phyloP scores from a whole-genome alignment of 1,140 invertebrate genomes.

The Cherax quadricarinatus region DNA sequence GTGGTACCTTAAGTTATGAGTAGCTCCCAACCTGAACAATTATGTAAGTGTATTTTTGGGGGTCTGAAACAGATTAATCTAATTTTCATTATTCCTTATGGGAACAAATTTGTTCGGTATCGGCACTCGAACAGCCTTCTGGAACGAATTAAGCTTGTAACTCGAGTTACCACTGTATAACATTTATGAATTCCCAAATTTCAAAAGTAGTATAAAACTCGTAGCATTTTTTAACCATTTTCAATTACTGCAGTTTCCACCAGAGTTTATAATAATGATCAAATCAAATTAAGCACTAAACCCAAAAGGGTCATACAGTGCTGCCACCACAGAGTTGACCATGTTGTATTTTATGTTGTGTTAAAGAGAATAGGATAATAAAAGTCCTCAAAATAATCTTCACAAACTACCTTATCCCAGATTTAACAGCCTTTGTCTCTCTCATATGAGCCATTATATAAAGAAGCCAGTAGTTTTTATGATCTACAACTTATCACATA shows the following conservation, averaged over 20 bases:
- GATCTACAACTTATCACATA: neutral
- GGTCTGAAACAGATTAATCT: too few relatives aligned
- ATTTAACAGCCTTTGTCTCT: neutral
- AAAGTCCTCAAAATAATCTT: neutral
- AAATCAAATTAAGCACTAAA: too few relatives aligned
- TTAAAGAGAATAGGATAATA: neutral
- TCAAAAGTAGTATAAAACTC: slow-evolving; percentile 22
- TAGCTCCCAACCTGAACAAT: too few relatives aligned
- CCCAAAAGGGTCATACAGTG: too few relatives aligned
- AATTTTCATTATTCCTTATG: too few relatives aligned
- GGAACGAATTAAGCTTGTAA: too few relatives aligned
- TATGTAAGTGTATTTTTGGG: too few relatives aligned
- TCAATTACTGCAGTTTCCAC: neutral
- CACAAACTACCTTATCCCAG: neutral
- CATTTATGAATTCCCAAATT: neutral
- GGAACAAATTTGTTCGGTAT: too few relatives aligned
- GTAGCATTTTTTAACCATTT: neutral
- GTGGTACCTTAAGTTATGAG: neutral
- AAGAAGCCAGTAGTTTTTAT: neutral
- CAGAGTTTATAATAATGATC: neutral
- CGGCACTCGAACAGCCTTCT: too few relatives aligned
- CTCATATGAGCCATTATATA: neutral
- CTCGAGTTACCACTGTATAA: too few relatives aligned
- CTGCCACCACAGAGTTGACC: neutral
- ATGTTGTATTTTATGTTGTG: neutral